A percentile compares a stretch with the other conserved stretches of the same genome.
These are phyloP conservation scores for Megaptera novaeangliae DNA, from an alignment of 2,113 vertebrate species.

Conservation along the genomic window DNA sequence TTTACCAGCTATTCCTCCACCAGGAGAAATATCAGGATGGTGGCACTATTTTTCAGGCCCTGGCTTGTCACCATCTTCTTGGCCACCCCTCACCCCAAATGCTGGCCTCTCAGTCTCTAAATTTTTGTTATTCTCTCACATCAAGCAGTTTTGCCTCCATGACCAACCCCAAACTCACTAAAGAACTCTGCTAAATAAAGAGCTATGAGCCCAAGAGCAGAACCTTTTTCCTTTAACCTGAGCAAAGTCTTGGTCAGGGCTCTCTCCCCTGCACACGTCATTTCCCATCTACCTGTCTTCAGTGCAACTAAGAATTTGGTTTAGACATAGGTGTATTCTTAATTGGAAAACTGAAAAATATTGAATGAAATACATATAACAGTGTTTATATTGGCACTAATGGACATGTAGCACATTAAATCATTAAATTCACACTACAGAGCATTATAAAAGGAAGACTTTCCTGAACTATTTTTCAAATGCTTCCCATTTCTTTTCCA, in stretches of 20 bases:
- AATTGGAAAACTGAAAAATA: background rate
- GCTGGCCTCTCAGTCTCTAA: background rate
- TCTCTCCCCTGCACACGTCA: background rate
- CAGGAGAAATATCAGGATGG: background rate
- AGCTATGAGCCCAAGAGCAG: background rate
- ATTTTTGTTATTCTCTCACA: background rate
- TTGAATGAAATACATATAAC: background rate
- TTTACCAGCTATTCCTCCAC: background rate
- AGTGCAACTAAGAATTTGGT: background rate
- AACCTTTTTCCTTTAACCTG: background rate
- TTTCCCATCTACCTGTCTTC: background rate
- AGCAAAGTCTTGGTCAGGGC: background rate
- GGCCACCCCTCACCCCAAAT: background rate
- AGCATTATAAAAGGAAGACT: background rate
- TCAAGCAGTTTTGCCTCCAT: background rate
- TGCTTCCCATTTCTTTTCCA: background rate
- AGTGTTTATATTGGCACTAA: background rate
- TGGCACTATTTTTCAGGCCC: background rate
- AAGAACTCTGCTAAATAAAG: background rate
- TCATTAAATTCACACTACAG: background rate
- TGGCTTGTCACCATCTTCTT: background rate
- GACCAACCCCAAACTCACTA: background rate
- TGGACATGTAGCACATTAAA: background rate
- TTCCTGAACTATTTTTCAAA: background rate
- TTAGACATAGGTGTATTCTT: background rate